A percentile compares a stretch with the other conserved stretches of the same genome.
These are phyloP conservation scores for Pyrrhosoma nymphula DNA, from an alignment of 2,888 invertebrate genomes.

Conservation along the genomic window DNA sequence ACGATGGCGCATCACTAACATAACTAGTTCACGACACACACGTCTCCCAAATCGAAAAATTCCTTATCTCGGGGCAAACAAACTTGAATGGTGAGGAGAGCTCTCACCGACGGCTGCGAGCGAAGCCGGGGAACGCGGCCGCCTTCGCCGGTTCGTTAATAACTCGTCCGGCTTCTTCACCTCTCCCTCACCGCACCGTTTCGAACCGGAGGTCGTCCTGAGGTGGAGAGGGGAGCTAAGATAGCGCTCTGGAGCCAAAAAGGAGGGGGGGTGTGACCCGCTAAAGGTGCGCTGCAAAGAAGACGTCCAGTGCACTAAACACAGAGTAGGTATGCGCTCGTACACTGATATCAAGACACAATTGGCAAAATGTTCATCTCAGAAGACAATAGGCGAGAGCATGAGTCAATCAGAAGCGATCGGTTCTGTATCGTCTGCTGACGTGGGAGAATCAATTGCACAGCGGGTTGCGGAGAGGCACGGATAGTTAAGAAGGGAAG, in stretches of 20 bases:
- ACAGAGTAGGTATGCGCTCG: background rate
- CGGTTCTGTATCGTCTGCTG: background rate
- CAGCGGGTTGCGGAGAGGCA: background rate
- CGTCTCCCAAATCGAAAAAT: background rate
- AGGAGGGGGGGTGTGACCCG: no score
- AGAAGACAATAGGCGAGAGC: no score
- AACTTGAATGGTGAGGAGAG: background rate
- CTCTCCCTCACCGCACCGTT: background rate
- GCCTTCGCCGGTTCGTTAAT: background rate
- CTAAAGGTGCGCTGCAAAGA: background rate
- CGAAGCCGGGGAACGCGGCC: background rate
- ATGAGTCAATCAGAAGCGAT: background rate
- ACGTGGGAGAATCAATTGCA: background rate
- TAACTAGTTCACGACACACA: background rate
- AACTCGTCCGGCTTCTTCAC: background rate
- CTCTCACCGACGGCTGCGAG: background rate
- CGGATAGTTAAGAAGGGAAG: background rate
- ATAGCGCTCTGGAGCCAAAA: background rate
- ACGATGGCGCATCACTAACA: no score
- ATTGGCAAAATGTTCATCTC: background rate
- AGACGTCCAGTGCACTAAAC: background rate
- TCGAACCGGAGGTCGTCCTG: background rate
- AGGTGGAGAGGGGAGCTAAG: background rate
- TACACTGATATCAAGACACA: no score
- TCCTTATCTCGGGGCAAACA: constrained; percentile 10